phyloP scores from a whole-genome alignment of 1,140 invertebrate species.

The Belonocnema kinseyi region DNA sequence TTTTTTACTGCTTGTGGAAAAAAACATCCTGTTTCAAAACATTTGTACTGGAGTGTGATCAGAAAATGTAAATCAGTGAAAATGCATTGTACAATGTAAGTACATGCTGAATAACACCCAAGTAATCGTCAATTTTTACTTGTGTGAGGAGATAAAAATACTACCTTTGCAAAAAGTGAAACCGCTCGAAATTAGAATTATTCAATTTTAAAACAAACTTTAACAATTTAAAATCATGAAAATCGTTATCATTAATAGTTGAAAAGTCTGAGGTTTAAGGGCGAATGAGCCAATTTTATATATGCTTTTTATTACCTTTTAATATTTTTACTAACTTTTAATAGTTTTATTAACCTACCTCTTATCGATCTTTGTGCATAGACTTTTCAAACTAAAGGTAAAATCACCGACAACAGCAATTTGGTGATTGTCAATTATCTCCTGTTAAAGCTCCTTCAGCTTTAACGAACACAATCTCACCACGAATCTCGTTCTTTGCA shows the following conservation, averaged over 20 bases:
- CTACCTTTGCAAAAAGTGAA: not conserved
- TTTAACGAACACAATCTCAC: no score
- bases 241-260: not conserved
- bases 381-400: no score
- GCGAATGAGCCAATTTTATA: no score
- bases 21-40: not conserved
- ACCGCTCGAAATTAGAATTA: not conserved
- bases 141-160: constrained; percentile 5
- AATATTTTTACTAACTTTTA: no score
- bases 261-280: not conserved
- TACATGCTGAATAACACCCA: not conserved
- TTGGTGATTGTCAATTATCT: no score
- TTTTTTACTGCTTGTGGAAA: constrained; percentile 16
- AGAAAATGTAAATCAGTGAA: not conserved
- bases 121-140: constrained; percentile 6
- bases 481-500: no score
- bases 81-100: not conserved
- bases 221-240: not conserved
- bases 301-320: no score
- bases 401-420: no score
- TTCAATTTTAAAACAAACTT: not conserved
- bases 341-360: no score
- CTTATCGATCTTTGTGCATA: no score
- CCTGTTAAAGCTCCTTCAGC: no score
- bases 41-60: not conserved